Conservation (phyloP, 1,140 invertebrate genomes). For the Palaemon carinicauda region DNA sequence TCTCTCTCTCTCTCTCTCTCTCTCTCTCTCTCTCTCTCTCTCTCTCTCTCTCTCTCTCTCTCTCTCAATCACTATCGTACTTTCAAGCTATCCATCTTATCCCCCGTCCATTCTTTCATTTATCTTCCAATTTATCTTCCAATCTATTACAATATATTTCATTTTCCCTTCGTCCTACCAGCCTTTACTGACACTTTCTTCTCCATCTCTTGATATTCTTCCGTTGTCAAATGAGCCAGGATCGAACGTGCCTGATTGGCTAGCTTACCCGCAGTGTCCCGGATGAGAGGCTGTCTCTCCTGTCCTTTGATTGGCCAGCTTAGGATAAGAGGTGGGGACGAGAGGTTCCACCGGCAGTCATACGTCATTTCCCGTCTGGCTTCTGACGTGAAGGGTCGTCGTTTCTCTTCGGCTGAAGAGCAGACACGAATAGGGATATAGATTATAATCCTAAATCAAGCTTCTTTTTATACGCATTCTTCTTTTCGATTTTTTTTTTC, state of each 20-base stretch:
- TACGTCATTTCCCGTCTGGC: slow-evolving; percentile 50
- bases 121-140: too few relatives aligned
- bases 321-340: slow-evolving; percentile 36
- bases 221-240: slow-evolving; percentile 42
- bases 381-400: slow-evolving; percentile 41
- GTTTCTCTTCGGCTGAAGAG: background rate
- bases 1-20: too few relatives aligned
- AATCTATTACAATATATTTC: too few relatives aligned
- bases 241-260: slow-evolving; percentile 52
- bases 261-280: slow-evolving; percentile 35
- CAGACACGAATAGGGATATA: background rate
- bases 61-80: too few relatives aligned
- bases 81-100: too few relatives aligned
- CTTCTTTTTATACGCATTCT: background rate
- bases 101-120: too few relatives aligned
- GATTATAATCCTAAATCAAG: background rate
- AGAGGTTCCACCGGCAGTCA: slow-evolving; percentile 38
- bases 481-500: background rate
- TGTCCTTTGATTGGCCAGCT: slow-evolving; percentile 43
- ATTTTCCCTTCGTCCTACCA: too few relatives aligned
- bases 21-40: too few relatives aligned
- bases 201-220: slow-evolving; percentile 1
- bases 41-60: too few relatives aligned
- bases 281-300: slow-evolving; percentile 40
- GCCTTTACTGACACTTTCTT: background rate